phyloP scores from a whole-genome alignment of 2,888 invertebrate species.

The Philhelius pedissequus region DNA sequence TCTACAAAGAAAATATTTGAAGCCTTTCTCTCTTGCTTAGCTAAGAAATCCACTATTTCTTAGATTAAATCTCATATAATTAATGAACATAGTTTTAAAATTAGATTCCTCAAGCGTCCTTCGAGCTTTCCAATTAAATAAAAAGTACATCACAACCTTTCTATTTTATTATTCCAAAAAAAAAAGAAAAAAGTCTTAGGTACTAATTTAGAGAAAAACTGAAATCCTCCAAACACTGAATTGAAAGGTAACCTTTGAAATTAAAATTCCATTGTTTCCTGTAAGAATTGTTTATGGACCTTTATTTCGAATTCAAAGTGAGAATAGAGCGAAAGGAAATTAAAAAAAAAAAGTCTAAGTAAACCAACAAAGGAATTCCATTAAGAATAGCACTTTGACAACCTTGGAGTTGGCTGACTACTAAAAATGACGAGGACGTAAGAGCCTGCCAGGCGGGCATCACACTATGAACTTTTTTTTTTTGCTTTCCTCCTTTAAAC shows the following conservation, averaged over 20 bases:
- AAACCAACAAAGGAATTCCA: slow-evolving; percentile 41
- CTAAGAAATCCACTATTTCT: no score
- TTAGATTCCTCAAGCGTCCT: not conserved
- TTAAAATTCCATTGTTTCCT: slow-evolving; percentile 53
- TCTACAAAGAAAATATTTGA: no score
- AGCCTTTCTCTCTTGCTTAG: no score
- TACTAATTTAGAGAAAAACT: not conserved
- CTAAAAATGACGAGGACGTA: not conserved
- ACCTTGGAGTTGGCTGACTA: not conserved
- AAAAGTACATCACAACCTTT: not conserved
- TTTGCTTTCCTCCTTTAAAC: not conserved
- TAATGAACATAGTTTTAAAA: no score
- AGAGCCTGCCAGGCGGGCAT: not conserved
- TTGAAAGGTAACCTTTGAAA: slow-evolving; percentile 32
- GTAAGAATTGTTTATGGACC: slow-evolving; percentile 8
- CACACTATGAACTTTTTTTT: not conserved
- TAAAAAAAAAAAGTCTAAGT: not conserved
- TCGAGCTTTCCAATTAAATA: not conserved
- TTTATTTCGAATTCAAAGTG: not conserved
- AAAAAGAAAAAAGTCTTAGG: not conserved
- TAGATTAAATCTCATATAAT: no score
- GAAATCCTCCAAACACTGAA: not conserved
- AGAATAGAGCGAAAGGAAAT: not conserved
- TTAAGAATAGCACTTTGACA: slow-evolving; percentile 19
- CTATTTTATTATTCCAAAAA: not conserved